phyloP scores from a whole-genome alignment of 2,113 vertebrate species.

The human (Homo sapiens) region DNA sequence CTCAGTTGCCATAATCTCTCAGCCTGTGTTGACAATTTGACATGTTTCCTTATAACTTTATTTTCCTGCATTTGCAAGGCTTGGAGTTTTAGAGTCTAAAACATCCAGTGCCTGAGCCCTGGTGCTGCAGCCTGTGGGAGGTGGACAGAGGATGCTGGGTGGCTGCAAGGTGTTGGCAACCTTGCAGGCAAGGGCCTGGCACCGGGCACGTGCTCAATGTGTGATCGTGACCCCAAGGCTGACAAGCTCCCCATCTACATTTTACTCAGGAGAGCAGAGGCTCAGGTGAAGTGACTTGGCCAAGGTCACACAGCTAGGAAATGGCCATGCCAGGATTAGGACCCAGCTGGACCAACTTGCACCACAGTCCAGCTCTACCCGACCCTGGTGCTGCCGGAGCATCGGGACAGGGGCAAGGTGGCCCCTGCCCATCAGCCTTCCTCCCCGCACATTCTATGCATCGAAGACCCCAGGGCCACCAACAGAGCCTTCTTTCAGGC shows the following conservation, averaged over 20 bases:
- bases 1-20: background rate
- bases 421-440: background rate
- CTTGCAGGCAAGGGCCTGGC: background rate
- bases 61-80: background rate
- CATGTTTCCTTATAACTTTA: background rate
- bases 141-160: rapidly evolving
- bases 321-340: background rate
- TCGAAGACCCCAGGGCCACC: slow-evolving; percentile 27
- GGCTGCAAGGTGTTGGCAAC: background rate
- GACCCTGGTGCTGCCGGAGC: background rate
- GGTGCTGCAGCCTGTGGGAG: too few relatives aligned
- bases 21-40: background rate
- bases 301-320: slow-evolving; percentile 22
- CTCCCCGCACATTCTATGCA: slow-evolving; percentile 9
- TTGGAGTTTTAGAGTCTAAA: background rate
- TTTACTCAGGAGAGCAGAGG: background rate
- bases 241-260: background rate
- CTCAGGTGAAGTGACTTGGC: background rate
- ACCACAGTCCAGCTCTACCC: background rate
- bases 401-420: background rate
- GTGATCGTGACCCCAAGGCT: background rate
- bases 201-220: background rate
- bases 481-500: slow-evolving; percentile 77
- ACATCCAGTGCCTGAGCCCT: background rate
- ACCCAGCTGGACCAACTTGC: background rate